These are phyloP conservation scores for Dicroscelio sp. DNA, from an alignment of 2,888 invertebrate genomes.

Conservation along the genomic window DNA sequence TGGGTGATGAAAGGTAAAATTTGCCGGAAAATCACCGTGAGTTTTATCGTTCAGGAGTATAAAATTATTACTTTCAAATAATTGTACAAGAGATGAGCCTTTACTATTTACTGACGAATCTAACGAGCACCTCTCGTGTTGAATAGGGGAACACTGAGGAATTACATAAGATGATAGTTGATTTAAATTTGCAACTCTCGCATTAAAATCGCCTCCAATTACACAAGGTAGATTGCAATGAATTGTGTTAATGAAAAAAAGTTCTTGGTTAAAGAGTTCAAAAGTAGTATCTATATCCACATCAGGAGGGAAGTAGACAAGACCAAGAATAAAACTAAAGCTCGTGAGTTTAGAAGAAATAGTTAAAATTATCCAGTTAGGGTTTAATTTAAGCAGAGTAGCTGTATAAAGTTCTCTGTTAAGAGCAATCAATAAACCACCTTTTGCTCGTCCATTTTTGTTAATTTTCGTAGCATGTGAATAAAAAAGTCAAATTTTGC, in stretches of 20 bases:
- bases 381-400: not conserved
- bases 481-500: not conserved
- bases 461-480: not conserved
- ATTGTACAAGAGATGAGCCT: not conserved
- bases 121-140: not conserved
- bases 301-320: not conserved
- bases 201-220: not conserved
- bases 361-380: not conserved
- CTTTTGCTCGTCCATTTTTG: not conserved
- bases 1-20: not conserved
- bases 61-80: not conserved
- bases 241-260: not conserved
- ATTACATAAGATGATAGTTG: not conserved
- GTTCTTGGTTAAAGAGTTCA: no score
- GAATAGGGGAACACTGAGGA: not conserved
- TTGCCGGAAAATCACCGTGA: not conserved
- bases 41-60: not conserved
- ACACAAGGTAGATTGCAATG: not conserved
- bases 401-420: not conserved
- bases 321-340: not conserved
- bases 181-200: not conserved
- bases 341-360: not conserved
- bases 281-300: no score
- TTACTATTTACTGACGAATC: not conserved
- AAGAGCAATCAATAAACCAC: not conserved